Evolutionary conservation across 2,888 invertebrate species (phyloP).

Genomic region (Cephus runcator): DNA sequence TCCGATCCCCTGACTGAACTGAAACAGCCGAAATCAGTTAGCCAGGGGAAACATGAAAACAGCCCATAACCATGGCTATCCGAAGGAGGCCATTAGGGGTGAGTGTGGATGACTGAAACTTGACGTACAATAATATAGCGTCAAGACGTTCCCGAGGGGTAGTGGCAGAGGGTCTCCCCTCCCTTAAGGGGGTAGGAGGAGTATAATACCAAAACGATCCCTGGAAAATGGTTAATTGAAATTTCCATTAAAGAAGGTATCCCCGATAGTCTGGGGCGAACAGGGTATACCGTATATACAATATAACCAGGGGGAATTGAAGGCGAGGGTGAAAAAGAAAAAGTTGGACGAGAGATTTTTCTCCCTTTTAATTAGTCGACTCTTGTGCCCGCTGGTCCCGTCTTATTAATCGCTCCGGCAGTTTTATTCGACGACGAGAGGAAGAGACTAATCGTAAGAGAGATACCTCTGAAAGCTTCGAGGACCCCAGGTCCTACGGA

Average conservation of each 20-base stretch:
- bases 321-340: background rate
- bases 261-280: background rate
- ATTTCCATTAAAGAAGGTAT: background rate
- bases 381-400: background rate
- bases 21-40: background rate
- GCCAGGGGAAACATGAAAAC: background rate
- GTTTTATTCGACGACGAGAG: background rate
- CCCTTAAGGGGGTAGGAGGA: constrained; percentile 6
- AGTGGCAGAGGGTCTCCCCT: background rate
- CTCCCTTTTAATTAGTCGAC: constrained; percentile 1
- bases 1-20: background rate
- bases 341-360: constrained; percentile 1
- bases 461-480: background rate
- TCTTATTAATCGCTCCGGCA: background rate
- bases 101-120: background rate
- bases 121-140: background rate
- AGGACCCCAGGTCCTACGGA: background rate
- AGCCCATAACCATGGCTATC: background rate
- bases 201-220: background rate
- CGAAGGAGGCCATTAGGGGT: background rate
- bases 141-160: background rate
- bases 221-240: background rate
- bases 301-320: background rate
- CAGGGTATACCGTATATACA: background rate
- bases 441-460: background rate